Evolutionary conservation across 2,797 vertebrate genomes (phyloP).

Genomic region (Rhynchonycteris naso): DNA sequence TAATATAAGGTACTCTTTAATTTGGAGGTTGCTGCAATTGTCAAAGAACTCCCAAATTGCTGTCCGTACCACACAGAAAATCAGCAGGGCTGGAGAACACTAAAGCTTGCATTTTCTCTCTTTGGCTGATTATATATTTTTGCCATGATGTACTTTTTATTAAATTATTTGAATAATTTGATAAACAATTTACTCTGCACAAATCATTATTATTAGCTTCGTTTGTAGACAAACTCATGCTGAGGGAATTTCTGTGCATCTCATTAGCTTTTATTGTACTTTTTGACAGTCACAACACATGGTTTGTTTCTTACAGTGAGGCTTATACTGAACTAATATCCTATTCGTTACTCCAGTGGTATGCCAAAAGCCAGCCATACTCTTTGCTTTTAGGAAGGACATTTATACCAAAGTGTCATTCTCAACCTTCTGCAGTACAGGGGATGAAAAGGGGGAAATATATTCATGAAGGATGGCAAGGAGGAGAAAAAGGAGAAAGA

Average conservation of each 20-base stretch:
- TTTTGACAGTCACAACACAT: slow-evolving; percentile 44
- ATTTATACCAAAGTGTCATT: background rate
- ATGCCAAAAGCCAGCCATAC: background rate
- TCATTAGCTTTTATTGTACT: slow-evolving; percentile 56
- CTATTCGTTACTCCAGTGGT: background rate
- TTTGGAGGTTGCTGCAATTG: background rate
- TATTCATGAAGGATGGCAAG: background rate
- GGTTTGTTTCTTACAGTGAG: background rate
- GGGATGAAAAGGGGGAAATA: background rate
- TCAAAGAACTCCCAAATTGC: slow-evolving; percentile 22
- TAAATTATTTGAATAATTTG: slow-evolving; percentile 74
- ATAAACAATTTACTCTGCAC: slow-evolving; percentile 71
- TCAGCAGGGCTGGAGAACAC: background rate
- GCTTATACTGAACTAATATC: background rate
- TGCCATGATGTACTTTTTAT: slow-evolving; percentile 66
- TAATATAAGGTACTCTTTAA: background rate
- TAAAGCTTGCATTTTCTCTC: slow-evolving; percentile 42
- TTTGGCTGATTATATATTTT: slow-evolving; percentile 56
- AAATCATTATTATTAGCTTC: slow-evolving; percentile 72
- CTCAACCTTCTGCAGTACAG: background rate
- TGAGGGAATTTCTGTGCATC: slow-evolving; percentile 38
- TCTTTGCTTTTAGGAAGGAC: slow-evolving; percentile 13
- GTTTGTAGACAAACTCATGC: slow-evolving; percentile 64
- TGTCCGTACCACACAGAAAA: slow-evolving; percentile 19
- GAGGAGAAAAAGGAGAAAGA: background rate